Evolutionary conservation across 2,888 invertebrate species (phyloP), one percentile per base, ranked within the genome.

Genomic region (Pseudeuparius sepicola): DNA sequence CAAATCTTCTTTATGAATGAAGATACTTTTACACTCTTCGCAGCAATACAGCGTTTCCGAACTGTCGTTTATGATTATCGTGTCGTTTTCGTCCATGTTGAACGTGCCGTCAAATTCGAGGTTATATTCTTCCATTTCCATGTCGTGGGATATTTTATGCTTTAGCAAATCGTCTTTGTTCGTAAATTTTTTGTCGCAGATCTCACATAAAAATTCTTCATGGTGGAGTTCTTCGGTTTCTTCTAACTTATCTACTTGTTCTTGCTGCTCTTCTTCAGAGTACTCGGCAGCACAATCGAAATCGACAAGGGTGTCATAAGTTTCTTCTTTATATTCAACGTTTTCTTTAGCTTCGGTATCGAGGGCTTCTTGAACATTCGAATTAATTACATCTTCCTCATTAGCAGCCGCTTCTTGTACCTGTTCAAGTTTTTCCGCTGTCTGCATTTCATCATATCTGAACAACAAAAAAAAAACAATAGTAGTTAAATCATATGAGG

Each of bases 121-220:
- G 31, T 49, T 44, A 35, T 46, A 37, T 24, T 51, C 48, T 30
- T 54, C 52, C 41, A 51, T 43, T 42, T 58, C 56, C 40, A 56
- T 50, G 2, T 53, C 51, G 42, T 61, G 61, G 2, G 53, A 51
- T 25, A 56, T 49, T 43, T 57, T 52, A 40, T 61, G 61, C 25
- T 56, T 46, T 20, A 56, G 37, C 14, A 60, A 44, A 27, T 57
- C 44, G 47, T 61, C 59, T 23, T 52, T 47, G 15, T 56, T 47
- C 6, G 50, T 45, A 41, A 60, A 61, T 12, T 46, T 42, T 44
- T 58, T 59, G 11, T 49, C 45, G 39, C 61, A 61, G 14, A 54
- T 45, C 35, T 51, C 46, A 45, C 61, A 61, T 31, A 59, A 47
- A 12, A 56, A 50, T 23, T 52, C 36, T 26, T 49, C 46, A 34